Evolutionary conservation across 2,888 invertebrate genomes (phyloP), one percentile per base, ranked within the genome.

Genomic region (Ophion obscuratus): DNA sequence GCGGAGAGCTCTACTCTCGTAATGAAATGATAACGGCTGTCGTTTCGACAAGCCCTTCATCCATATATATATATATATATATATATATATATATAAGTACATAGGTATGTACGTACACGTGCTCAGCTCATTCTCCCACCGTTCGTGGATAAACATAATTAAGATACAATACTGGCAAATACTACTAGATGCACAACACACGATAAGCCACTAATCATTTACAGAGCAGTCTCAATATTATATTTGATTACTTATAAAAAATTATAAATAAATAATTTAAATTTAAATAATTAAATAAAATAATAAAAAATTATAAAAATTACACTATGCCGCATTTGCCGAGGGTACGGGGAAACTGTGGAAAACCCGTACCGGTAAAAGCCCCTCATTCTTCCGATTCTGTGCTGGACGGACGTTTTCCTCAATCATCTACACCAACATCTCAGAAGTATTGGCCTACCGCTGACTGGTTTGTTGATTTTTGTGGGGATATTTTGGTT

Each of bases 11-110:
- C 71, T 71, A 44, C 40, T 67, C 88, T 79, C 81, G 89, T 91
- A 91, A 92, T 91, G 90, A 91, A 91, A 92, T 90, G 91, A 90
- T 92, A 92, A 92, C 90, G 90, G 89, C 88, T 87, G 88, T 87
- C 88, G 87, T 88, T 88, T 84, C 76, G 81, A 71, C 71, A 70
- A 79, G 64, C 84, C 74, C 76, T 79, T 71, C 74, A 53, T 53
- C 53, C 53, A 53, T 3, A 53, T 17, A 14, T 17, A 53, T 53
- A 14, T 53, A 53, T 53, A 14, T 53, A 53, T 53, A 47, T 47
- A 47, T 47, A 47, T 47, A 14, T 47, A 14, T 53, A 53, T 17
- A 17, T 53, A 53, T 53, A 53, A 5, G 53, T 17, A 14, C 14
- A 14, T 53, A 53, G 17, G 53, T 11, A 17, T 53, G 53, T 3